Evolutionary conservation across 2,888 invertebrate species (phyloP).

Genomic region (Norana najaformis): DNA sequence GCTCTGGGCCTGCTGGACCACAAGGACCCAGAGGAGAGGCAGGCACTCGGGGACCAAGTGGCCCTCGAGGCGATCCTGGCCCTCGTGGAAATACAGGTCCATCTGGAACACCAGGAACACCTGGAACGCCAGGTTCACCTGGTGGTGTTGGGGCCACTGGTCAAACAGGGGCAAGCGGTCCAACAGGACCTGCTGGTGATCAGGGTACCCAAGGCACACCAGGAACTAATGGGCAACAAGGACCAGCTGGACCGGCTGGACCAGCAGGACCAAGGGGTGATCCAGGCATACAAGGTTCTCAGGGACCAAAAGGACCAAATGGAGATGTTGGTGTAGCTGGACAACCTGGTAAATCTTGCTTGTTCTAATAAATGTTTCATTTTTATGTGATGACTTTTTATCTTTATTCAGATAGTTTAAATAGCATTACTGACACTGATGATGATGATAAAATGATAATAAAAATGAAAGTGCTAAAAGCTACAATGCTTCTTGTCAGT

Average conservation of each 20-base stretch:
- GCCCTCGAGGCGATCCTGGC: conserved; percentile 31
- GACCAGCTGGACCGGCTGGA: conserved; percentile 39
- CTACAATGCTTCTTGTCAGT: too few relatives aligned
- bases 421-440: too few relatives aligned
- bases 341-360: background rate
- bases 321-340: conserved; percentile 37
- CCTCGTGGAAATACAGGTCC: conserved; percentile 32
- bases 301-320: conserved; percentile 29
- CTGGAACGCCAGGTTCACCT: background rate
- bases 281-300: conserved; percentile 31
- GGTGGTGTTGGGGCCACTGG: conserved; percentile 23
- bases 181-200: conserved; percentile 62
- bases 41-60: conserved; percentile 36
- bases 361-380: background rate
- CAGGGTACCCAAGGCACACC: conserved; percentile 30
- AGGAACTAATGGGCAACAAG: conserved; percentile 35
- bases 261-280: conserved; percentile 30
- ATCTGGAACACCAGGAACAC: background rate
- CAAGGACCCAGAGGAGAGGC: conserved; percentile 37
- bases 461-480: too few relatives aligned
- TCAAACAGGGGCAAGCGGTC: conserved; percentile 27
- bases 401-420: background rate
- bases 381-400: background rate
- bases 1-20: conserved; percentile 32
- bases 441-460: too few relatives aligned